phyloP scores from a whole-genome alignment of 2,888 invertebrate genomes.

The Biston betularia region DNA sequence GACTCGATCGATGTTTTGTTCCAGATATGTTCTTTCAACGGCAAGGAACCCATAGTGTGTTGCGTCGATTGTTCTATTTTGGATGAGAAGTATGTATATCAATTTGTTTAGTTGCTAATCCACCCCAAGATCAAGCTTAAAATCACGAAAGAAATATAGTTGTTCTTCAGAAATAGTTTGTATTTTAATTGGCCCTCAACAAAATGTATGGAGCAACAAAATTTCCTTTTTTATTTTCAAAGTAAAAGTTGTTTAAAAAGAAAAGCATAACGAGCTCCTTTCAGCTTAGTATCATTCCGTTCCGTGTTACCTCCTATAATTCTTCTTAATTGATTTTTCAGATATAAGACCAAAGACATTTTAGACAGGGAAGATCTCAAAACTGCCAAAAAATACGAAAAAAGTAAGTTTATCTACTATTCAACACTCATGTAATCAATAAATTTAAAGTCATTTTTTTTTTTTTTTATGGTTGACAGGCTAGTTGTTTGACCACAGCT shows the following conservation, averaged over 20 bases:
- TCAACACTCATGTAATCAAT: too few species aligned
- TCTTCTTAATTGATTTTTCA: slow-evolving; percentile 1
- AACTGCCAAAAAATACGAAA: slow-evolving; percentile 11
- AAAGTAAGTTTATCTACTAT: slow-evolving; percentile 4
- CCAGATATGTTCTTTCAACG: slow-evolving; percentile 41
- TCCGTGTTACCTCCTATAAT: not conserved
- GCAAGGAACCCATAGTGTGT: slow-evolving; percentile 32
- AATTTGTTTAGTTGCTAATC: not conserved
- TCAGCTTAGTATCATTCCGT: not conserved
- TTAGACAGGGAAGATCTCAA: not conserved
- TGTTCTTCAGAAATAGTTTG: not conserved
- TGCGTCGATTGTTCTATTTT: slow-evolving; percentile 44
- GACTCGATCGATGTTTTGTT: slow-evolving; percentile 1
- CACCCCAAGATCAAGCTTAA: too few species aligned
- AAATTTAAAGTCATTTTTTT: too few species aligned
- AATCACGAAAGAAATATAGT: not conserved
- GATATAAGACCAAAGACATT: not conserved
- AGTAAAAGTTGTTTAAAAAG: too few species aligned
- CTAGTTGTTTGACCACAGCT: too few species aligned
- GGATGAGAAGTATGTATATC: slow-evolving; percentile 20
- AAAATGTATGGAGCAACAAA: too few species aligned
- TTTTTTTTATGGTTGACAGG: too few species aligned
- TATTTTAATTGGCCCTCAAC: not conserved
- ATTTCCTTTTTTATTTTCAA: too few species aligned
- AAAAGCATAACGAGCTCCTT: too few species aligned